Conservation (phyloP, 30 jellyfish, hydroid and myxozoan genomes). For the Chrysaora quinquecirrha region DNA sequence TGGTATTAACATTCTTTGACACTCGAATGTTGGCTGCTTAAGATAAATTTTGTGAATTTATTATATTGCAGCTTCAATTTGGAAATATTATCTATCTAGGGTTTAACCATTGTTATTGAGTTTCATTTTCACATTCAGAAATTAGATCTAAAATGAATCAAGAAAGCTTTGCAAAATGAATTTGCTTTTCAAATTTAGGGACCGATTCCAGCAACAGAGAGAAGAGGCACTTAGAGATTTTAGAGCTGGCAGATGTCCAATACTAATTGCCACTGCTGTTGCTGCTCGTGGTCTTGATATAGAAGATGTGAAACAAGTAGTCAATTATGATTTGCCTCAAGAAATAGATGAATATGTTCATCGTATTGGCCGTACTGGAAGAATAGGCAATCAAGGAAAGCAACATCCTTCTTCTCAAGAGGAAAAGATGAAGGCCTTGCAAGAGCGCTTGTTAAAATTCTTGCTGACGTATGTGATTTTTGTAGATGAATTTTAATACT, state of each 20-base stretch:
- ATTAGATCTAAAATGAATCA: too few species aligned
- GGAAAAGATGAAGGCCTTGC: slow-evolving; percentile 93
- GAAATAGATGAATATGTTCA: slow-evolving; percentile 97
- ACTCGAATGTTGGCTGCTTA: too few species aligned
- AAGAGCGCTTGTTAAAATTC: slow-evolving; percentile 86
- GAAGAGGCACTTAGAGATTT: slow-evolving; percentile 97
- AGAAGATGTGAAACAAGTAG: slow-evolving; percentile 94
- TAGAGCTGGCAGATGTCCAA: slow-evolving; percentile 85
- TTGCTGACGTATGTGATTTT: slow-evolving; percentile 81
- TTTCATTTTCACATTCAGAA: too few species aligned
- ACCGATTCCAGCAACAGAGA: slow-evolving; percentile 98
- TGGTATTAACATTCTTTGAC: too few species aligned
- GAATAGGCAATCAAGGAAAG: slow-evolving; percentile 98
- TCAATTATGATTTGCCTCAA: slow-evolving; percentile 96
- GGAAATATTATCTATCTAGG: too few species aligned
- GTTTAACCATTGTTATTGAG: too few species aligned
- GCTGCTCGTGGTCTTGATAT: slow-evolving; percentile 99
- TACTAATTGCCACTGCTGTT: slow-evolving; percentile 97
- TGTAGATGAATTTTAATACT: background rate
- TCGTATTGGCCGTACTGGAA: slow-evolving; percentile 99
- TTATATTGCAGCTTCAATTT: too few species aligned
- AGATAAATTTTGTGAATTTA: too few species aligned
- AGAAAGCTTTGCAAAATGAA: too few species aligned
- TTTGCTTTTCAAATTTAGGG: too few species aligned
- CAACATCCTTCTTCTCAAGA: slow-evolving; percentile 90